phyloP scores from a whole-genome alignment of 2,797 vertebrate genomes.

The Cossypha dichroa region DNA sequence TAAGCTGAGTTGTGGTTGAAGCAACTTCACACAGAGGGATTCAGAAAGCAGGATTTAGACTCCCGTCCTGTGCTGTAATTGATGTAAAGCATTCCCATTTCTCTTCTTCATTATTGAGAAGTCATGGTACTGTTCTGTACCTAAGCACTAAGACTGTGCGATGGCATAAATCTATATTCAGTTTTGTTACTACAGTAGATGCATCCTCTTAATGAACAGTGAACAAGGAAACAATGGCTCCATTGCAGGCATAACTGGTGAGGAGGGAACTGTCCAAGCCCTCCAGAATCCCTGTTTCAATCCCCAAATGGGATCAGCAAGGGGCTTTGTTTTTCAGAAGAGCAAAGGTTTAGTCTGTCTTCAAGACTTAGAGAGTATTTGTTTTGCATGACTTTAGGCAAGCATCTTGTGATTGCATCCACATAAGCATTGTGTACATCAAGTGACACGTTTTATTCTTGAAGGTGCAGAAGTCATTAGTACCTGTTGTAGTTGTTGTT shows the following conservation, averaged over 20 bases:
- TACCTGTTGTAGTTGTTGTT: neutral
- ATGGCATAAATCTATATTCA: neutral
- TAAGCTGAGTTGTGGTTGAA: neutral
- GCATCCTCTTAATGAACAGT: neutral
- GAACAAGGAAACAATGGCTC: neutral
- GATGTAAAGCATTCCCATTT: neutral
- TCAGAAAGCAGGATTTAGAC: neutral
- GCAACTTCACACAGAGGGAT: neutral
- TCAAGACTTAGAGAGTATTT: neutral
- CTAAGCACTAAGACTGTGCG: neutral
- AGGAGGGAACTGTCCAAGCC: neutral
- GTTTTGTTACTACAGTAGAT: neutral
- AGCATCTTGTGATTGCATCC: rapidly evolving
- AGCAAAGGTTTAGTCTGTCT: neutral
- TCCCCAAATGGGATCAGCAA: neutral
- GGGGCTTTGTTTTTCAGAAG: neutral
- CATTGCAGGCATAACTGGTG: neutral
- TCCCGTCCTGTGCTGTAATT: neutral
- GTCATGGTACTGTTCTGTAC: neutral
- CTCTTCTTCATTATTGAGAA: neutral
- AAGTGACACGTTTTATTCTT: rapidly evolving
- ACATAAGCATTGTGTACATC: rapidly evolving
- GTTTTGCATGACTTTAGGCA: neutral
- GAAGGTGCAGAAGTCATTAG: neutral
- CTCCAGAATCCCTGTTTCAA: neutral